phyloP scores from a whole-genome alignment of 2,888 invertebrate genomes.

The Tiliacea aurago region DNA sequence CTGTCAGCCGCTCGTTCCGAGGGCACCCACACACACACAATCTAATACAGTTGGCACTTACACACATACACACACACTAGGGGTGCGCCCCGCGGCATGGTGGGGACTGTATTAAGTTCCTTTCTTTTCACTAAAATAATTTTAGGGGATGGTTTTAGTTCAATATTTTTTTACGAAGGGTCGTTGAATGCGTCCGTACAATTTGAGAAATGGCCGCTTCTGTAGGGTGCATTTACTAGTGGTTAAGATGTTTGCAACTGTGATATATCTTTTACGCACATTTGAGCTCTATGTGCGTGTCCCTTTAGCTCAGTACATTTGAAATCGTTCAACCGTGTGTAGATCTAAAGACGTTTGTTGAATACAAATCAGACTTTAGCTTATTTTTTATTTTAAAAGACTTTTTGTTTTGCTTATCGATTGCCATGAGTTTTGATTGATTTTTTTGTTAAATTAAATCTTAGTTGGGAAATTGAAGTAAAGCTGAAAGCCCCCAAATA shows the following conservation, averaged over 20 bases:
- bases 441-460: background rate
- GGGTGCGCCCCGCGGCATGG: conserved; percentile 87
- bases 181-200: conserved; percentile 84
- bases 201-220: conserved; percentile 87
- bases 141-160: conserved; percentile 90
- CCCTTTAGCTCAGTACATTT: conserved; percentile 38
- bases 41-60: conserved; percentile 66
- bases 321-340: conserved; percentile 42
- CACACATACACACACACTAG: conserved; percentile 72
- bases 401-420: background rate
- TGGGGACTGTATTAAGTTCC: conserved; percentile 91
- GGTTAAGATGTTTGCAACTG: conserved; percentile 79
- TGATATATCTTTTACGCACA: conserved; percentile 67
- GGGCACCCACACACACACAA: conserved; percentile 81
- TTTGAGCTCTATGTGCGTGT: conserved; percentile 39
- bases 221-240: conserved; percentile 73
- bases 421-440: background rate
- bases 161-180: conserved; percentile 88
- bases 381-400: conserved; percentile 31
- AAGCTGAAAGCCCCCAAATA: background rate
- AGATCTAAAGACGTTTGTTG: conserved; percentile 31
- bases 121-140: conserved; percentile 91
- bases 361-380: conserved; percentile 28
- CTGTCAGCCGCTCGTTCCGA: conserved; percentile 84
- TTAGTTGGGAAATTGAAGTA: background rate